These are phyloP conservation scores for Acanthaster planci DNA, from an alignment of 35 echinoderm and acorn worm species.

Conservation along the genomic window DNA sequence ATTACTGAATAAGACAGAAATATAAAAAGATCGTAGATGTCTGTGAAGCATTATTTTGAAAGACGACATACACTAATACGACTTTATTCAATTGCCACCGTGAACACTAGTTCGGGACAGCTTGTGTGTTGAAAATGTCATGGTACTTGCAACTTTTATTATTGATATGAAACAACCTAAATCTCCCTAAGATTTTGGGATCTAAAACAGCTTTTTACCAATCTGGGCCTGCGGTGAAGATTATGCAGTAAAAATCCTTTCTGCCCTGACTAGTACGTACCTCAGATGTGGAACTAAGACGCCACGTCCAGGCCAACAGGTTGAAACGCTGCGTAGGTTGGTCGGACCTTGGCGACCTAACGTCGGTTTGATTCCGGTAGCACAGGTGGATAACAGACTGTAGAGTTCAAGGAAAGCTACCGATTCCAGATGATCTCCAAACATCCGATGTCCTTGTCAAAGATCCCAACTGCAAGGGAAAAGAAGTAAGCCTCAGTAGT, in stretches of 20 bases:
- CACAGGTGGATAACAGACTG: background rate
- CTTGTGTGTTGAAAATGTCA: no score
- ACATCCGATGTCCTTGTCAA: conserved; percentile 20
- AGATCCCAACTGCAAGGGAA: background rate
- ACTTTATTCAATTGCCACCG: no score
- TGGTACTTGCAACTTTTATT: background rate
- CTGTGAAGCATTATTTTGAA: no score
- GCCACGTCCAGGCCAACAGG: background rate
- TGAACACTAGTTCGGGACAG: no score
- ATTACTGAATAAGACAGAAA: no score
- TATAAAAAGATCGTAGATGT: no score
- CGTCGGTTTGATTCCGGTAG: background rate
- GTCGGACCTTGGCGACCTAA: conserved; percentile 9
- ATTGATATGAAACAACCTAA: background rate
- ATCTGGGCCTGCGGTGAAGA: background rate
- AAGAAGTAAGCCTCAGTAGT: background rate
- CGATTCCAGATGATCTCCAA: background rate
- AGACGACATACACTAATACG: no score
- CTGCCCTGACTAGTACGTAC: background rate
- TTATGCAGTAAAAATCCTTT: background rate
- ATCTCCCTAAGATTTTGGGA: background rate
- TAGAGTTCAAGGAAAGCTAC: background rate
- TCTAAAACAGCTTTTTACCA: background rate
- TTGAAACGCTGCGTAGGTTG: background rate
- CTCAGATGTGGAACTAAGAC: background rate